Base-by-base conservation (phyloP, 2,888 invertebrate genomes). In the Eupeodes latifasciatus region DNA sequence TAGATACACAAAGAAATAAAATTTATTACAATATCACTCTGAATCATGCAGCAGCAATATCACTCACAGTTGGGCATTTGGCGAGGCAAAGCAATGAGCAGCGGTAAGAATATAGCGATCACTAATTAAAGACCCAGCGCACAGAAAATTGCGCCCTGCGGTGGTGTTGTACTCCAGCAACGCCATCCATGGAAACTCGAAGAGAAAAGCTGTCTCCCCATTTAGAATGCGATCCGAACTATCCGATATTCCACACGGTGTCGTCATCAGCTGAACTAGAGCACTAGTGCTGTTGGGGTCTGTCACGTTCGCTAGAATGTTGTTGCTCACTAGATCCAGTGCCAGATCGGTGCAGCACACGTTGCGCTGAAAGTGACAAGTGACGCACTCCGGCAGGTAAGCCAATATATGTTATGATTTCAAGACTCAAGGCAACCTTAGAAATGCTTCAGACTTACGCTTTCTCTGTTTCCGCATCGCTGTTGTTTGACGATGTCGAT, bases 141-240 rank as follows among this genome's bases (percentile, higher is more conserved):
- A 88, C 12, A 74, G 16, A 53, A 88, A 88, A 40, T 47, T 51
- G 5, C 76, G 77, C 10, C 81, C 85, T 51, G 16, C 16, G 2
- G 66, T 49, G 27, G 74, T 88, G 78, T 66, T 85, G 19, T 59
- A 85, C 81, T 88, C 85, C 14, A 88, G 49, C 55, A 88, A 40
- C 12, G 88, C 81, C 81, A 85, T 84, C 88, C 88, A 88, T 78
- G 88, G 85, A 75, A 81, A 88, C 47, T 88, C 85, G 7, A 59
- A 78, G 11, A 85, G 78, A 49, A 81, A 81, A 51, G 88, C 81
- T 10, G 62, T 72, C 51, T 62, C 51, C 2, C 81, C 88, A 76
- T 85, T 85, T 14, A 74, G 10, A 51, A 74, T 47, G 40, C 72
- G 72, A 64, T 74, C 64, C 44, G 84, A 84, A 74, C 62, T 72